Conservation (phyloP, 2,113 vertebrate species). For the Dasyurus viverrinus region DNA sequence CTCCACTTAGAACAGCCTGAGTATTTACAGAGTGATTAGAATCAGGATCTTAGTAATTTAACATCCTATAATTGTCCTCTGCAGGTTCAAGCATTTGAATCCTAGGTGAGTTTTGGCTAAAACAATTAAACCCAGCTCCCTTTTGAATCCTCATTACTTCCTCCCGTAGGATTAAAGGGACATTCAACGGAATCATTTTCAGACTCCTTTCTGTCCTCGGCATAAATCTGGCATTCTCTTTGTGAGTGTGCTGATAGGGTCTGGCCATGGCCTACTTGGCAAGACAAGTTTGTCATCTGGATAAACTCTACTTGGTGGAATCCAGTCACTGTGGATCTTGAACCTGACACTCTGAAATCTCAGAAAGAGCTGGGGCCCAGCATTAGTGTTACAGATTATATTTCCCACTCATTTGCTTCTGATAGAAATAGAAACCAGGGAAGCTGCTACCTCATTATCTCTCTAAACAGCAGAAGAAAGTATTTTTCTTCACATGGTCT, state of each 20-base stretch:
- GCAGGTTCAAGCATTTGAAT: not conserved
- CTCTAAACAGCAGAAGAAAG: not conserved
- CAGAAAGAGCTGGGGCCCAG: not conserved
- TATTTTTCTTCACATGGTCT: not conserved
- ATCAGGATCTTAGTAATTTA: not conserved
- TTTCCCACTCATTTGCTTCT: not conserved
- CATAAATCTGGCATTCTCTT: not conserved
- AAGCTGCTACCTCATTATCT: not conserved
- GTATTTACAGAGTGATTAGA: not conserved
- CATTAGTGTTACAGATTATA: not conserved
- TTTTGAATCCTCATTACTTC: not conserved
- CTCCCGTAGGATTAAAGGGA: not conserved
- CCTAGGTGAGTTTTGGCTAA: not conserved
- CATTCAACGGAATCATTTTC: not conserved
- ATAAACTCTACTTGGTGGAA: not conserved
- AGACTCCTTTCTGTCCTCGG: not conserved
- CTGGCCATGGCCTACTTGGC: not conserved
- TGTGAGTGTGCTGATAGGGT: not conserved
- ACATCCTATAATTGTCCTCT: not conserved
- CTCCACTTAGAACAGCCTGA: not conserved
- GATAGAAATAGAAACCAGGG: not conserved
- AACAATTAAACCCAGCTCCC: not conserved
- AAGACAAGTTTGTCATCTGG: slow-evolving; percentile 1
- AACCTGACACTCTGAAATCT: not conserved
- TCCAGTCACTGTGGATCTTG: not conserved